A percentile compares a stretch with the other conserved stretches of the same genome.
Evolutionary conservation across 2,888 invertebrate species (phyloP).

Genomic region (Sthenelais limicola): DNA sequence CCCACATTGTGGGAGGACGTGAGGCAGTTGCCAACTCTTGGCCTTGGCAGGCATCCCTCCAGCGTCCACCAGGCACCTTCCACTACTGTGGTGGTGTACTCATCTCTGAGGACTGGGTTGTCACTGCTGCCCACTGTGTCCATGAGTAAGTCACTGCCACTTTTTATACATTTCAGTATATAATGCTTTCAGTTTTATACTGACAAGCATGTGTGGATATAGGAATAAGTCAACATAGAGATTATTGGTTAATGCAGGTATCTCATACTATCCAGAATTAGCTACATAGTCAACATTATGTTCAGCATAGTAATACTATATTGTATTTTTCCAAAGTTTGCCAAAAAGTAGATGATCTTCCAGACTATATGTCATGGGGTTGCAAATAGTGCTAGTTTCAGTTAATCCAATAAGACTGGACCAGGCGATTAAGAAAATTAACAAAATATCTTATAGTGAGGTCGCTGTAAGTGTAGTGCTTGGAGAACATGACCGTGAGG

Average conservation of each 20-base stretch:
- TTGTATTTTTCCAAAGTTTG: too few species aligned
- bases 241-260: neutral
- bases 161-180: too few species aligned
- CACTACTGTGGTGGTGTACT: conserved; percentile 36
- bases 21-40: conserved; percentile 23
- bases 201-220: too few species aligned
- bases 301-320: too few species aligned
- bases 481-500: conserved; percentile 15
- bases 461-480: neutral
- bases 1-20: conserved; percentile 12
- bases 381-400: too few species aligned
- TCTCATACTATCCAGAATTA: too few species aligned
- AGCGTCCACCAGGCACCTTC: conserved; percentile 15
- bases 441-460: conserved; percentile 2
- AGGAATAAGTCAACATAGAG: neutral
- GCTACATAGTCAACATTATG: too few species aligned
- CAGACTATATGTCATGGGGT: too few species aligned
- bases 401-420: too few species aligned
- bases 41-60: conserved; percentile 32
- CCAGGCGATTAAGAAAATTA: too few species aligned
- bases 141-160: conserved; percentile 32
- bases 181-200: too few species aligned
- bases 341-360: too few species aligned
- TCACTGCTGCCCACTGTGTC: conserved; percentile 29
- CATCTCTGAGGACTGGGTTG: conserved; percentile 7